A percentile compares a stretch with the other conserved stretches of the same genome.
Conservation (phyloP, 2,797 vertebrate species). For the Enteromius unitaeniatus region DNA sequence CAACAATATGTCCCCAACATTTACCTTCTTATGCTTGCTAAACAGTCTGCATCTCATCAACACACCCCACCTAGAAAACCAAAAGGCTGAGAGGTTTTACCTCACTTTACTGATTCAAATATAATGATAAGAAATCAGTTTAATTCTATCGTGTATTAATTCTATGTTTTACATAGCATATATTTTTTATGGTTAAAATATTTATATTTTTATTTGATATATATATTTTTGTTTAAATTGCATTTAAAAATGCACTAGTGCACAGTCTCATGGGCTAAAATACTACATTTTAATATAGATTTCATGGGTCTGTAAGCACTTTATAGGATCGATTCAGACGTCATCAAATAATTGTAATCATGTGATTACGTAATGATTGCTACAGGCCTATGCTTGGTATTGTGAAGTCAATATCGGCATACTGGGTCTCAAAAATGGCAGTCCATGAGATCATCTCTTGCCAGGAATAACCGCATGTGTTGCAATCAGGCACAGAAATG, state of each 20-base stretch:
- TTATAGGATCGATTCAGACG: not conserved
- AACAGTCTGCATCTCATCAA: conserved; percentile 10
- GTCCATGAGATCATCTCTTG: conserved; percentile 8
- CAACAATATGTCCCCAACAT: conserved; percentile 20
- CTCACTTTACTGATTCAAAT: not conserved
- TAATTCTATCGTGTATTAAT: not conserved
- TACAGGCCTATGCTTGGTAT: not conserved
- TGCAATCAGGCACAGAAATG: not conserved
- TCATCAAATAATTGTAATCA: not conserved
- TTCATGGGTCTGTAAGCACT: not conserved
- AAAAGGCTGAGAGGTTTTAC: not conserved
- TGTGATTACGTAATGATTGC: not conserved
- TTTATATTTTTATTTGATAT: not conserved
- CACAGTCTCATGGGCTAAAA: not conserved
- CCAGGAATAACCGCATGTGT: not conserved
- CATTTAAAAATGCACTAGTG: too few species aligned
- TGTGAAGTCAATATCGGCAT: conserved; percentile 19
- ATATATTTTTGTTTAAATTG: too few species aligned
- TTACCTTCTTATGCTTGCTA: conserved; percentile 11
- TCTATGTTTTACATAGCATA: not conserved
- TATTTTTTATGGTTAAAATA: not conserved
- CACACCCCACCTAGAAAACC: not conserved
- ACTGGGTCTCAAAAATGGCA: not conserved
- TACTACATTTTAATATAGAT: not conserved
- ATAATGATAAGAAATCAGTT: not conserved